phyloP scores from a whole-genome alignment of 2,797 vertebrate genomes.

The Labroides dimidiatus region DNA sequence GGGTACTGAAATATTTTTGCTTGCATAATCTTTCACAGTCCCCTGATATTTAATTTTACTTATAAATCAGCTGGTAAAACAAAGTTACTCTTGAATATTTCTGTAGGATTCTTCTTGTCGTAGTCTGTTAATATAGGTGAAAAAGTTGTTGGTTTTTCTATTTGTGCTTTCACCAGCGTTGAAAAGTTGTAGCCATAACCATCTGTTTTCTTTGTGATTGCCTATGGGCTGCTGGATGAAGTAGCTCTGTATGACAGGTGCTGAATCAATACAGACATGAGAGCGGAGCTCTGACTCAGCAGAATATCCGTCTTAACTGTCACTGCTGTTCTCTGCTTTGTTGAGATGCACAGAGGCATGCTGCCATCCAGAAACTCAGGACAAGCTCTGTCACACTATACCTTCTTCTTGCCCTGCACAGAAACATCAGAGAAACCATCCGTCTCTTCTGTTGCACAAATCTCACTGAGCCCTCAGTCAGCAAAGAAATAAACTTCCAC shows the following conservation, averaged over 20 bases:
- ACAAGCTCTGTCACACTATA: neutral
- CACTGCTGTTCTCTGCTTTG: conserved; percentile 20
- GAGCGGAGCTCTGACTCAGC: conserved; percentile 50
- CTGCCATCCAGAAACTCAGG: neutral
- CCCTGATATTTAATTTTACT: too few relatives aligned
- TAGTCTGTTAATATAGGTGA: neutral
- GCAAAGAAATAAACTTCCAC: neutral
- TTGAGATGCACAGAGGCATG: conserved; percentile 13
- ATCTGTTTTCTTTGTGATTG: conserved; percentile 31
- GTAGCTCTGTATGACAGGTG: conserved; percentile 21
- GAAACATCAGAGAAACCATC: neutral
- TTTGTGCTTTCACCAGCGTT: conserved; percentile 13
- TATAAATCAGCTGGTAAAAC: too few relatives aligned
- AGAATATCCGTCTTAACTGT: conserved; percentile 36
- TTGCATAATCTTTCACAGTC: neutral
- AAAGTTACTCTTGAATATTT: neutral
- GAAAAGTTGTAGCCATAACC: conserved; percentile 12
- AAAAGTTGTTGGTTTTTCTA: neutral
- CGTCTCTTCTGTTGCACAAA: neutral
- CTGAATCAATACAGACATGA: conserved; percentile 41
- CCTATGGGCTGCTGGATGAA: conserved; percentile 4
- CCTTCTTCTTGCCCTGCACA: neutral
- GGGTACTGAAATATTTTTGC: neutral
- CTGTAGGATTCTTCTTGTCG: neutral
- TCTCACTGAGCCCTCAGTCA: neutral